Base-by-base conservation (phyloP, 1,140 invertebrate species). In the Arctopsyche grandis region DNA sequence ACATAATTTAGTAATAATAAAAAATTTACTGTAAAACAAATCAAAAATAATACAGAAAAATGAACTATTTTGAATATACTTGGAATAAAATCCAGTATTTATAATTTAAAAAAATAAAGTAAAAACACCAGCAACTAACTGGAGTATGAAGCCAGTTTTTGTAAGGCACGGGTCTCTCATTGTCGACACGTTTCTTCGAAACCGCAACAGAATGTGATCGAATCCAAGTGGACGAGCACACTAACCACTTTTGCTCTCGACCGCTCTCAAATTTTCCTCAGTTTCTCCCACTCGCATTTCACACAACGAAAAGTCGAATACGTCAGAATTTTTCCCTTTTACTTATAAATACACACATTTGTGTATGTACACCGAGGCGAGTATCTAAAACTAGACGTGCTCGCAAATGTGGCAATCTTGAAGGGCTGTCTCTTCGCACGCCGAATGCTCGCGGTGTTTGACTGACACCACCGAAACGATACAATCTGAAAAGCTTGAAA, bases 201-300 rank as follows among this genome's bases (percentile, higher is more conserved):
- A 77, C 75, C 75, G 43, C 75, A 80, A 78, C n/a, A 52, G 69
- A 77, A 80, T 80, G 79, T 69, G 75, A 77, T 73, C 79, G 56
- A 78, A 80, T 66, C 22, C 60, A 26, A 19, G 22, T 63, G 70
- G 48, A 46, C 66, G 19, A 22, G 22, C 75, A 76, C 24, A 9
- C 58, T 58, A 19, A 58, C n/a, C n/a, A 58, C 48, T 52, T 52
- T 52, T 52, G 29, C 58, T 52, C 10, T 52, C 48, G 4, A 12
- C 48, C 12, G 48, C 48, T 52, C 12, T 52, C 48, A 3, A 52
- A 29, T 52, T 26, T 29, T 48, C 48, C 29, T 29, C 24, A 12
- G 58, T 60, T 0, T 12, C 48, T 14, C 12, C 48, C 48, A 10
- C 10, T 52, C 48, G 12, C 48, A 1, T 52, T 52, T 52, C 48